Evolutionary conservation across 2,797 vertebrate species (phyloP), one percentile per base, ranked within the genome.

Genomic region (Anabacerthia variegaticeps): DNA sequence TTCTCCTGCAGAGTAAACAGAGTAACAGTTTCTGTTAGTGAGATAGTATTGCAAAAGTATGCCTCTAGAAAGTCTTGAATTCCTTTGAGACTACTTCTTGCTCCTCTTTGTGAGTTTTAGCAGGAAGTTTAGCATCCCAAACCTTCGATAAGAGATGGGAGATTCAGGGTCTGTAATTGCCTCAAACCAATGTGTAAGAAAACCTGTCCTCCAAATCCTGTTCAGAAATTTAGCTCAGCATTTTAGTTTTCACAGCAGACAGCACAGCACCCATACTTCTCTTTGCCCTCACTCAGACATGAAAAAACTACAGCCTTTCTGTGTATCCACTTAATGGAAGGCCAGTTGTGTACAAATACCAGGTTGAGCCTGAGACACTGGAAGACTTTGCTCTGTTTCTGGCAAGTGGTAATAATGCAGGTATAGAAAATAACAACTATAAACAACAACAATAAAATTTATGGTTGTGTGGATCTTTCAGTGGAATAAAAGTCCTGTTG

Each of bases 301-400:
- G 24, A 49, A 49, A 49, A 26, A 49, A 59, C 12, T 66, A 17
- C 2, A 27, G 5, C 11, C 4, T 56, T 81, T 13, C 12, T 19
- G 28, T 26, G 5, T 21, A 44, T 4, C 16, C 0, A 0, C 28
- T 30, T 52, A 58, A 56, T 62, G 21, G 12, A 61, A 71, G 12
- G 9, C 24, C 56, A 71, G 0, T 8, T 48, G 37, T 30, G 7
- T 24, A 66, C 13, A 61, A 5, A 4, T 2, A 22, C 11, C 13
- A 37, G 67, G 14, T 26, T 61, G 41, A 65, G 14, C 24, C n/a
- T 77, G 61, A 55, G n/a, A 32, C 6, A 59, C 4, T 41, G 14
- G 21, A 75, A 58, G 26, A 36, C 14, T 51, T 69, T 16, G 4
- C 15, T 36, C 20, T 66, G 14, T 54, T 43, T 48, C 55, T 59